phyloP scores from a whole-genome alignment of 2,888 invertebrate species.

The Melitaea athalia region DNA sequence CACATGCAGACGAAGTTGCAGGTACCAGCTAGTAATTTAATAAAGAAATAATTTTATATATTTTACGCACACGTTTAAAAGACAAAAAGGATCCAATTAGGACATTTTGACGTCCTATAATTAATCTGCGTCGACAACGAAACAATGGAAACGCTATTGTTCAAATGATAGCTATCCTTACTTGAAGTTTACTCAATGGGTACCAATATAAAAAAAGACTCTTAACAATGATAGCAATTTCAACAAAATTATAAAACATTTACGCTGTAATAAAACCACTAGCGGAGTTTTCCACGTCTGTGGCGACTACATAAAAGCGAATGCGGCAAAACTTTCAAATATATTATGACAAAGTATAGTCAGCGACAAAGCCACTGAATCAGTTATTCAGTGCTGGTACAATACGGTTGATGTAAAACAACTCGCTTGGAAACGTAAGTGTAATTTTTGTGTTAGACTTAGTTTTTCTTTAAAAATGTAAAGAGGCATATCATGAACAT shows the following conservation, averaged over 20 bases:
- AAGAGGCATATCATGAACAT: not conserved
- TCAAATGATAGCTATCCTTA: not conserved
- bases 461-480: conserved; percentile 4
- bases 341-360: conserved; percentile 28
- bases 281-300: conserved; percentile 41
- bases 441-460: not conserved
- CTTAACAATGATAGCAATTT: conserved; percentile 18
- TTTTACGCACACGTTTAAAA: no score
- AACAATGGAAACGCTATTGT: not conserved
- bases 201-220: not conserved
- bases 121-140: not conserved
- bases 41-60: no score
- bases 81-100: not conserved
- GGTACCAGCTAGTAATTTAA: no score
- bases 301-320: conserved; percentile 37
- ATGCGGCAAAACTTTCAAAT: conserved; percentile 33
- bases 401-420: conserved; percentile 4
- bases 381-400: conserved; percentile 12
- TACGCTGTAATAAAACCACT: conserved; percentile 40
- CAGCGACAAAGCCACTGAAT: conserved; percentile 24
- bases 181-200: not conserved
- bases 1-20: no score
- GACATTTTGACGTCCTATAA: not conserved
- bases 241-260: conserved; percentile 35
- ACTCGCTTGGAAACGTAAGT: not conserved